Evolutionary conservation across 2,113 vertebrate species (phyloP).

Genomic region (Psittacus erithacus): DNA sequence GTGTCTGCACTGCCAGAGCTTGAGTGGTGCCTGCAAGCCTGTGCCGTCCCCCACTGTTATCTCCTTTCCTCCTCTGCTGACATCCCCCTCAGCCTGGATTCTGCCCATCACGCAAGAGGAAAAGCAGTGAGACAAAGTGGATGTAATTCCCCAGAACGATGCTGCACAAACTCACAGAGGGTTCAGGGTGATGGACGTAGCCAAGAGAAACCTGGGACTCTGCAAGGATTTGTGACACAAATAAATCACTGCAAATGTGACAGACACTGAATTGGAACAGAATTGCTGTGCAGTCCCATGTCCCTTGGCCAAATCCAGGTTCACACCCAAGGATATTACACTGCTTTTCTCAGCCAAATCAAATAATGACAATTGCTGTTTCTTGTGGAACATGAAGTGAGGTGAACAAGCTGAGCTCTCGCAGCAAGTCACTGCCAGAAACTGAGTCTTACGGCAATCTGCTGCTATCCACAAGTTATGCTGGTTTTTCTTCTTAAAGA

Average conservation of each 20-base stretch:
- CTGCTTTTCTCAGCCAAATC: neutral
- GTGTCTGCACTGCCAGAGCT: neutral
- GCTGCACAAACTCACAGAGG: neutral
- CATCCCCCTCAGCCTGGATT: neutral
- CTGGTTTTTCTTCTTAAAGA: neutral
- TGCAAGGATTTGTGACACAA: neutral
- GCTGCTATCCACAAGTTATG: neutral
- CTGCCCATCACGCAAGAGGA: neutral
- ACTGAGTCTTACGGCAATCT: neutral
- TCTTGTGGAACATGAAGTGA: neutral
- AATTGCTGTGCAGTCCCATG: neutral
- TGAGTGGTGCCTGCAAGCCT: neutral
- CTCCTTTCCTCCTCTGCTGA: neutral
- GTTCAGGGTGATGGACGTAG: neutral
- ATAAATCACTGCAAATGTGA: neutral
- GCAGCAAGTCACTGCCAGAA: neutral
- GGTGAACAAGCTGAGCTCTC: neutral
- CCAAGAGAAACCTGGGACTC: neutral
- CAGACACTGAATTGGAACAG: neutral
- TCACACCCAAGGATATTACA: neutral
- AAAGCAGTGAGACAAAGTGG: neutral
- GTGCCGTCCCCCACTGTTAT: rapidly evolving
- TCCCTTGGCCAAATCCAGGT: neutral
- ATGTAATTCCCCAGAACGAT: neutral
- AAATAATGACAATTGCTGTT: neutral